Percentiles rank a stretch among this genome's conserved stretches.
Conservation (phyloP, 37 sponge, comb jelly and placozoan species). For the Halisarca cf. caerulea region DNA sequence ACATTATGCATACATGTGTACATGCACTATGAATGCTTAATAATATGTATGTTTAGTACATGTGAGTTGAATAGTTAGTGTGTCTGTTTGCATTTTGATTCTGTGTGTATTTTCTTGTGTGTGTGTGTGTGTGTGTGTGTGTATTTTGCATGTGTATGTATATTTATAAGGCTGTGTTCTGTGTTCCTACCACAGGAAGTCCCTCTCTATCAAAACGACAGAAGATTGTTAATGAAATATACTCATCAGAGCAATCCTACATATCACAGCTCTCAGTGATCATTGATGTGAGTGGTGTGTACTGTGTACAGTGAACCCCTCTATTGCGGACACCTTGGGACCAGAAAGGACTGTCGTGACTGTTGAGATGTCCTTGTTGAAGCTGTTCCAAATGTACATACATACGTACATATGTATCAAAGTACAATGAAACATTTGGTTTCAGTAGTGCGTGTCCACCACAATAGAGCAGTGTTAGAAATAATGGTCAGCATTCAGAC, state of each 20-base stretch:
- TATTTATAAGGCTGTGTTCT: too few species aligned
- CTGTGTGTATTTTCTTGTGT: background rate
- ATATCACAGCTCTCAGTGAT: conserved; percentile 66
- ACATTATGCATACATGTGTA: too few species aligned
- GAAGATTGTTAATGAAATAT: conserved; percentile 72
- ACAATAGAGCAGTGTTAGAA: too few species aligned
- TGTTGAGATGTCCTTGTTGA: too few species aligned
- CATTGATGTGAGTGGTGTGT: conserved; percentile 41
- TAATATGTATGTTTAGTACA: background rate
- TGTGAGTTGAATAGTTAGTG: background rate
- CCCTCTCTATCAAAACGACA: conserved; percentile 32
- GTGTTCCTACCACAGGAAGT: background rate
- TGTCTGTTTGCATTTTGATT: background rate
- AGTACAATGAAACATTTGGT: too few species aligned
- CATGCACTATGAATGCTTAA: background rate
- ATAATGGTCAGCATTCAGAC: too few species aligned
- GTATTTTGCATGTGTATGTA: too few species aligned
- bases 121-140: too few species aligned
- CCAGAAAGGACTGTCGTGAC: too few species aligned
- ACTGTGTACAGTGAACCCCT: too few species aligned
- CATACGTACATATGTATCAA: background rate
- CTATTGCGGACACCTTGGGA: too few species aligned
- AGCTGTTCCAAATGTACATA: conserved; percentile 15
- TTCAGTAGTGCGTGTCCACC: too few species aligned
- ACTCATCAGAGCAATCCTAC: conserved; percentile 64